A percentile compares a stretch with the other conserved stretches of the same genome.
These are phyloP conservation scores for Saturnia japonica DNA, from an alignment of 2,888 invertebrate species.

Conservation along the genomic window DNA sequence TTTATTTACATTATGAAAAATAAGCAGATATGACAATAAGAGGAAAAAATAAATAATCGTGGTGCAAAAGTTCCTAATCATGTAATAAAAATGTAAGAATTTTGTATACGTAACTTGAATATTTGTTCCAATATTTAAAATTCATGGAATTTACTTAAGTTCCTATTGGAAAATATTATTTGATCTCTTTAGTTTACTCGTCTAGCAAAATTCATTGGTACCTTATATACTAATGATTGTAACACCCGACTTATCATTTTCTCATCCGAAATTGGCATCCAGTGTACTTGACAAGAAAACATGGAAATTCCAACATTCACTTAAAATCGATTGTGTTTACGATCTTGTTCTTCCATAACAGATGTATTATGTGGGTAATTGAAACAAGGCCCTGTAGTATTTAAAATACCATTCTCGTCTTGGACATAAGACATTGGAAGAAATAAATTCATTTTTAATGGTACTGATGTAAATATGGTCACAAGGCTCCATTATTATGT, in stretches of 20 bases:
- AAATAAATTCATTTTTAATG: slow-evolving; percentile 15
- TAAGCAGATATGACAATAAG: too few relatives aligned
- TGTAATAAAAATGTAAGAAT: too few relatives aligned
- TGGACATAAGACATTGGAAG: slow-evolving; percentile 3
- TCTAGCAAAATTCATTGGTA: background rate
- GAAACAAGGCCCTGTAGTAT: slow-evolving; percentile 10
- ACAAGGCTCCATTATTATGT: background rate
- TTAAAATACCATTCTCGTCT: slow-evolving; percentile 14
- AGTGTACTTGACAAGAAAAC: background rate
- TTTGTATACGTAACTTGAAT: too few relatives aligned
- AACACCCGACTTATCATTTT: background rate
- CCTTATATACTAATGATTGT: background rate
- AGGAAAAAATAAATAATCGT: too few relatives aligned
- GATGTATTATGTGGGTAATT: slow-evolving; percentile 15
- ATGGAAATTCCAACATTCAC: slow-evolving; percentile 5
- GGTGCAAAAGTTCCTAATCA: too few relatives aligned
- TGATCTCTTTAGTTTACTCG: background rate
- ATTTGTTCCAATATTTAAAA: too few relatives aligned
- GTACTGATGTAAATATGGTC: slow-evolving; percentile 11
- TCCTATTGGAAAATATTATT: too few relatives aligned
- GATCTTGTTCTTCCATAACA: background rate
- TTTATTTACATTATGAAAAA: too few relatives aligned
- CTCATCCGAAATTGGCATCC: background rate
- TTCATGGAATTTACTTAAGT: too few relatives aligned
- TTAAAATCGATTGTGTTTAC: background rate